Percentiles rank a stretch among this genome's conserved stretches.
Conservation (phyloP, 1,140 invertebrate genomes). For the Nasonia longicornis region DNA sequence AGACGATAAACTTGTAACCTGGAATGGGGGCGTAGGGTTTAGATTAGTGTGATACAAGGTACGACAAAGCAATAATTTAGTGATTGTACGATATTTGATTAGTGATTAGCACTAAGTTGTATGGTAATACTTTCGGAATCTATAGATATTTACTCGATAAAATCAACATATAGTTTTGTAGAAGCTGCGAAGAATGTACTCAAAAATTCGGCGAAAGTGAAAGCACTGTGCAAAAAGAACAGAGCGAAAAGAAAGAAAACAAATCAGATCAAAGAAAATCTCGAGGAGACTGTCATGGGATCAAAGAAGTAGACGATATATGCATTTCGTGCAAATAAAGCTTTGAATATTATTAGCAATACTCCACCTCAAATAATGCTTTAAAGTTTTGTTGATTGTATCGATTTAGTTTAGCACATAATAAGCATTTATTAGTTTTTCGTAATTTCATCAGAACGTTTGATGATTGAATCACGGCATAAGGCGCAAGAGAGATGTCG, state of each 20-base stretch:
- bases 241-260: conserved; percentile 18
- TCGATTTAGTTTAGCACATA: not conserved
- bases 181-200: conserved; percentile 54
- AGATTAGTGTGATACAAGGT: conserved; percentile 70
- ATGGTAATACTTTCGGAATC: conserved; percentile 62
- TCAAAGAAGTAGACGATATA: conserved; percentile 20
- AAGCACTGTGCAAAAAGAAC: conserved; percentile 19
- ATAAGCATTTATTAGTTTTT: not conserved
- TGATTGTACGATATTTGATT: conserved; percentile 69
- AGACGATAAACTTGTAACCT: not conserved
- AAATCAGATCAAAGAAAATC: conserved; percentile 14
- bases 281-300: conserved; percentile 22
- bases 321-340: not conserved
- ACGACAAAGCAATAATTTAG: conserved; percentile 70
- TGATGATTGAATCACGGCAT: not conserved
- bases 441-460: not conserved
- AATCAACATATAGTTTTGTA: conserved; percentile 67
- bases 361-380: not conserved
- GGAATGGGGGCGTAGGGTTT: conserved; percentile 54
- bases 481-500: not conserved
- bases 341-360: not conserved
- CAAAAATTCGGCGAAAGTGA: conserved; percentile 42
- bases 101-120: conserved; percentile 63
- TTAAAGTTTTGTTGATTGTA: not conserved
- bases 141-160: conserved; percentile 67